Percentiles rank a stretch among this genome's conserved stretches.
These are phyloP conservation scores for Falco columbarius DNA, from an alignment of 2,797 vertebrate genomes.

Conservation along the genomic window DNA sequence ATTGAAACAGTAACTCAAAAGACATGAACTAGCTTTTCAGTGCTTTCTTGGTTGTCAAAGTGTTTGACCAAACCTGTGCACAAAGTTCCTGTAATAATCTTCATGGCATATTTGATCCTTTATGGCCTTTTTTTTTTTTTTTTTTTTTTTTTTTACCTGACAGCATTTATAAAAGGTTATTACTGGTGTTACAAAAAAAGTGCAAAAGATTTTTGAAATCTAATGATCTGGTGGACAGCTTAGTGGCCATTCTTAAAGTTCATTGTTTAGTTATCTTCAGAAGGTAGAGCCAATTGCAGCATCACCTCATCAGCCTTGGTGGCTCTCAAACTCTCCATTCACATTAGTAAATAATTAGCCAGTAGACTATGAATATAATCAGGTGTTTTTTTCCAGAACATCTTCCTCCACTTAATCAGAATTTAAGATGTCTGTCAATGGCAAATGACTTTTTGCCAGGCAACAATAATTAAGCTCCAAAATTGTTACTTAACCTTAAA, in stretches of 20 bases:
- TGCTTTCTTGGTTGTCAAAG: background rate
- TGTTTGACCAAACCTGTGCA: background rate
- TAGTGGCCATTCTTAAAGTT: background rate
- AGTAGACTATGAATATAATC: background rate
- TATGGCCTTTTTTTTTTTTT: background rate
- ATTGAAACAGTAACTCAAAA: background rate
- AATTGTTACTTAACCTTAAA: background rate
- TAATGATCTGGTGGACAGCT: background rate
- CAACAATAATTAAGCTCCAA: background rate
- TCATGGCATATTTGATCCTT: background rate
- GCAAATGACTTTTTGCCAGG: background rate
- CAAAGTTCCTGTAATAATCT: background rate
- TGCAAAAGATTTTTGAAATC: background rate
- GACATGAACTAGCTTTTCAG: background rate
- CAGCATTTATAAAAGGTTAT: background rate
- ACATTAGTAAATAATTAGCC: background rate
- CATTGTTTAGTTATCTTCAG: background rate
- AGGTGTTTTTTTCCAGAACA: background rate
- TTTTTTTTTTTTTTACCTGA: background rate
- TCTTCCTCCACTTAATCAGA: background rate
- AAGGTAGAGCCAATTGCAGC: background rate
- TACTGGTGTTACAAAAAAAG: background rate
- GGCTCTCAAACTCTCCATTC: background rate
- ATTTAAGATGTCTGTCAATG: background rate
- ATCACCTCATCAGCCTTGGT: background rate